phyloP scores from a whole-genome alignment of 2,113 vertebrate species.

The Bos indicus region DNA sequence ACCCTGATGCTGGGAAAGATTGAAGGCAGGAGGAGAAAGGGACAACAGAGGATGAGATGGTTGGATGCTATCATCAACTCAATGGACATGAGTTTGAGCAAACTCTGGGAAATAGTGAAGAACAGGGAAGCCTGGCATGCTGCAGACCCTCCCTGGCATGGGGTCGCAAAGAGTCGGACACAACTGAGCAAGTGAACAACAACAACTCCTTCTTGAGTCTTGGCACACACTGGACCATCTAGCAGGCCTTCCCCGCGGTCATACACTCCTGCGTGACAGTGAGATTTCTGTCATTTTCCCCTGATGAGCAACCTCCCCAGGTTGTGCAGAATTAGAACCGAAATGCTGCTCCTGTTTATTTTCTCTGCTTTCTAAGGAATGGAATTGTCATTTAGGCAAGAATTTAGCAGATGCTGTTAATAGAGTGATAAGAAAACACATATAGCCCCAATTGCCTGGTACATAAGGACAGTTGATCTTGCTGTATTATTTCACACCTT shows the following conservation, averaged over 20 bases:
- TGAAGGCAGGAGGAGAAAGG: background rate
- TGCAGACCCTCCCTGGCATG: background rate
- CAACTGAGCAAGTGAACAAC: background rate
- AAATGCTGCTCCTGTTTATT: background rate
- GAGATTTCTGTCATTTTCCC: background rate
- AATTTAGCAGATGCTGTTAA: background rate
- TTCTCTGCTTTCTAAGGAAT: background rate
- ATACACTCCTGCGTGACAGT: background rate
- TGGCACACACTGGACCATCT: background rate
- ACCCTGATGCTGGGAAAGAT: background rate
- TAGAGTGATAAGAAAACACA: background rate
- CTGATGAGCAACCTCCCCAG: too few species aligned
- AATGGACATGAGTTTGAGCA: background rate
- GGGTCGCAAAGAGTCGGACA: background rate
- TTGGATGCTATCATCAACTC: background rate
- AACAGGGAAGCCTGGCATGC: background rate
- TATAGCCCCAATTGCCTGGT: background rate
- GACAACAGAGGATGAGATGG: background rate
- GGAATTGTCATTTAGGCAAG: background rate
- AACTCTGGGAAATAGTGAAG: background rate
- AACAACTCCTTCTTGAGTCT: background rate
- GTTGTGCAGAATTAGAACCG: background rate
- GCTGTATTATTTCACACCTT: too few species aligned
- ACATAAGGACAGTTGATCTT: background rate
- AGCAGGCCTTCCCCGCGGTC: background rate